Conservation (phyloP, 1,140 invertebrate genomes). For the Sycophaga agraensis region DNA sequence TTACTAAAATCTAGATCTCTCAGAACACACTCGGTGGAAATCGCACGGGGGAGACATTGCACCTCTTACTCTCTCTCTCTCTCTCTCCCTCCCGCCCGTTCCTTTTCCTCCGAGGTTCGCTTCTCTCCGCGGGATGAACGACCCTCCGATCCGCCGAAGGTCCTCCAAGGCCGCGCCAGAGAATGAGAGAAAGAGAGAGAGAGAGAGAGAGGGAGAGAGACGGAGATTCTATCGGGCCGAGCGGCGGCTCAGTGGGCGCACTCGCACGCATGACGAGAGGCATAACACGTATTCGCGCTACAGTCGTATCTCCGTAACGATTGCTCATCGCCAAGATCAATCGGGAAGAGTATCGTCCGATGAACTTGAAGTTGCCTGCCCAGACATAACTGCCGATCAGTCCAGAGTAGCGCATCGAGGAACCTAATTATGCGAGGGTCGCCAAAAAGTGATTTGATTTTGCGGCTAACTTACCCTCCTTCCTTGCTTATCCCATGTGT, state of each 20-base stretch:
- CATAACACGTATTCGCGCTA: background rate
- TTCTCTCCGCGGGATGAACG: conserved; percentile 16
- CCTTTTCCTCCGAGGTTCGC: background rate
- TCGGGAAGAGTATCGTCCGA: no score
- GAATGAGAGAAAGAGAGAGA: background rate
- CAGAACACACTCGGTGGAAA: conserved; percentile 8
- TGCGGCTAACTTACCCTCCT: no score
- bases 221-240: background rate
- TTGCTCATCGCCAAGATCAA: no score
- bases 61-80: background rate
- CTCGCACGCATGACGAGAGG: background rate
- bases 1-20: conserved; percentile 29
- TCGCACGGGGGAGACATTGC: background rate
- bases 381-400: no score
- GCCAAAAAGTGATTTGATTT: no score
- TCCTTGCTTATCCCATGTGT: no score
- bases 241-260: background rate
- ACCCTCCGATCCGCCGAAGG: conserved; percentile 26
- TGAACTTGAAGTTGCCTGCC: no score
- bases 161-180: conserved; percentile 20
- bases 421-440: no score
- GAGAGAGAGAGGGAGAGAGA: background rate
- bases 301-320: background rate
- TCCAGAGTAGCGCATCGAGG: no score
- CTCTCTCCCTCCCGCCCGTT: background rate